These are phyloP conservation scores for Spea bombifrons DNA, from an alignment of 2,113 vertebrate species.

Conservation along the genomic window DNA sequence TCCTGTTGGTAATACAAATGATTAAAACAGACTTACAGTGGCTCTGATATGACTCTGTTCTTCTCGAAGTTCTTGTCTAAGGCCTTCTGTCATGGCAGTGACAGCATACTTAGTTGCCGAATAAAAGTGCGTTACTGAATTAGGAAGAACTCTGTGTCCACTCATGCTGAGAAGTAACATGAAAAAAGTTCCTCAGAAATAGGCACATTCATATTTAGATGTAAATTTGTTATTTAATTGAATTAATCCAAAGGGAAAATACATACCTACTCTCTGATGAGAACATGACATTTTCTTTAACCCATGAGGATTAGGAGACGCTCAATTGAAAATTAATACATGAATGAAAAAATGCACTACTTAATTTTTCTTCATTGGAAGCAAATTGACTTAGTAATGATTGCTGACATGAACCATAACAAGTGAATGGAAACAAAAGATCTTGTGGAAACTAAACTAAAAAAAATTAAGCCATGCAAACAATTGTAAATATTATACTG, in stretches of 20 bases:
- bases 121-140: slow-evolving; percentile 83
- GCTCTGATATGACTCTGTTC: slow-evolving; percentile 88
- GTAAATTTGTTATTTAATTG: not conserved
- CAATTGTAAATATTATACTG: not conserved
- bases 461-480: not conserved
- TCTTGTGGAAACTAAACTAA: not conserved
- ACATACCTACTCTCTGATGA: not conserved
- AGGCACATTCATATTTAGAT: not conserved
- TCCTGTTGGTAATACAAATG: too few species aligned
- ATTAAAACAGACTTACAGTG: slow-evolving; percentile 71
- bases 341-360: not conserved
- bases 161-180: slow-evolving; percentile 74
- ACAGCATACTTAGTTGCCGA: slow-evolving; percentile 91
- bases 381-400: not conserved
- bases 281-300: not conserved
- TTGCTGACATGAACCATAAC: not conserved
- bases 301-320: not conserved
- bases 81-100: slow-evolving; percentile 87
- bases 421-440: not conserved
- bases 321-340: not conserved
- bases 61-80: slow-evolving; percentile 87
- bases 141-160: slow-evolving; percentile 77
- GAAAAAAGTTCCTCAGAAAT: slow-evolving; percentile 15
- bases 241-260: not conserved
- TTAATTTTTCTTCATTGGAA: not conserved